Base-by-base conservation (phyloP, 2,113 vertebrate species). In the Chionodraco myersi region DNA sequence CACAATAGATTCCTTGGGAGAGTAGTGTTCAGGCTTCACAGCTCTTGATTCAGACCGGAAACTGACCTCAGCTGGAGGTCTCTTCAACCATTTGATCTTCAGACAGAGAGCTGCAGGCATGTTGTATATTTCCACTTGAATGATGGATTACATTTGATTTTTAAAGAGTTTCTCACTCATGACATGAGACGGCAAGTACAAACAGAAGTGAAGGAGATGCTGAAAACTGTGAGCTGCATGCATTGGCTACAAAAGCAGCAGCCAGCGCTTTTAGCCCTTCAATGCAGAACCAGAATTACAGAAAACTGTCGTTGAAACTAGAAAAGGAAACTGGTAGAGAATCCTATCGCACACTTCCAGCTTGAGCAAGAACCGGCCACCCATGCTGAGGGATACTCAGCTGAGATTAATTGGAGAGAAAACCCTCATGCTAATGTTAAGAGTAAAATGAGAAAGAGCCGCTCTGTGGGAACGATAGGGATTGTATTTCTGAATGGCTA, bases 331-430 rank as follows among this genome's bases (percentile, higher is more conserved):
- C 49, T 30, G 74, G 44, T 76, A 68, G 61, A 88, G 81, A 91
- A 86, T 87, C 84, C 86, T 91, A 91, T 92, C 90, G 52, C 81
- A 80, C 72, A 60, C 64, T 69, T 67, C 36, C 88, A 91, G 89
- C 87, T 84, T 56, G 87, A 85, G 72, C 60, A 62, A 77, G 82
- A 72, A 84, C 77, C 54, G 84, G 75, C 89, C 91, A 80, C 89
- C 84, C 89, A 71, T 84, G 84, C 80, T 80, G 86, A 75, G 79
- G 86, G 85, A 89, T 15, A 52, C 88, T 88, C 75, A 30, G 80
- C 62, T 49, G 87, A 83, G 87, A 88, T 70, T 77, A 82, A 72
- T 44, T 44, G 51, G 52, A 18, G 68, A 64, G 70, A 52, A 76
- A 77, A 78, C 60, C 16, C 52, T 72, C n/a, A 5, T 69, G 72